Base-by-base conservation (phyloP, 2,888 invertebrate species). In the Hydroisotoma schaefferi region DNA sequence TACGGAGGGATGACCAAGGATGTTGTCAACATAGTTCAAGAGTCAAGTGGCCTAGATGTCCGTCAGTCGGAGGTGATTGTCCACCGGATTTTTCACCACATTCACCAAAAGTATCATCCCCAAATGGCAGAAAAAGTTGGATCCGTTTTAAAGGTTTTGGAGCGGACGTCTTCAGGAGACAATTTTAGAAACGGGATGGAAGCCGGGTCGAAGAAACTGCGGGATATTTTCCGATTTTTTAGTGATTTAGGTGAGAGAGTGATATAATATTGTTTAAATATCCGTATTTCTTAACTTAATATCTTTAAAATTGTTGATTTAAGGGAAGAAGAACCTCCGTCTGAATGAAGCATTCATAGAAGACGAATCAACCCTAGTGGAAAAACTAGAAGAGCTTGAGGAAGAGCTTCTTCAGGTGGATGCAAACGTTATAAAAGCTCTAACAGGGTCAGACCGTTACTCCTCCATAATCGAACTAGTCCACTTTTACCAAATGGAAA, bases 401-500 rank as follows among this genome's bases (percentile, higher is more conserved):
- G 37, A 20, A 5, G 52, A 52, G 12, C 38, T 52, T 2, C 10
- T 18, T 5, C 2, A 5, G 8, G 4, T 37, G 2, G 22, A 52
- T 22, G 15, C 37, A 15, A 52, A 33, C 6, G 20, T 20, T 2
- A 18, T 52, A 10, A 23, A 52, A 33, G n/a, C 5, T 8, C 8
- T 33, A 2, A 33, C 37, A n/a, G 44, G 54, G 29, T 5, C 26
- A 8, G 57, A 47, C 3, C 53, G 59, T 2, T 53, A 57, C 44
- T 8, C 22, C n/a, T 48, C 53, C 46, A 25, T 56, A 28, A 57
- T 49, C 4, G 60, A 60, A n/a, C 38, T 63, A 3, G 59, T 57
- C 25, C 52, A 56, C 22, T 53, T 63, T 1, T 63, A 63, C 27
- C 59, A 57, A 27, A 27, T 46, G 20, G 63, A 63, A 47, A 49